phyloP scores from a whole-genome alignment of 1,140 invertebrate species.

The Ganaspis sp. region DNA sequence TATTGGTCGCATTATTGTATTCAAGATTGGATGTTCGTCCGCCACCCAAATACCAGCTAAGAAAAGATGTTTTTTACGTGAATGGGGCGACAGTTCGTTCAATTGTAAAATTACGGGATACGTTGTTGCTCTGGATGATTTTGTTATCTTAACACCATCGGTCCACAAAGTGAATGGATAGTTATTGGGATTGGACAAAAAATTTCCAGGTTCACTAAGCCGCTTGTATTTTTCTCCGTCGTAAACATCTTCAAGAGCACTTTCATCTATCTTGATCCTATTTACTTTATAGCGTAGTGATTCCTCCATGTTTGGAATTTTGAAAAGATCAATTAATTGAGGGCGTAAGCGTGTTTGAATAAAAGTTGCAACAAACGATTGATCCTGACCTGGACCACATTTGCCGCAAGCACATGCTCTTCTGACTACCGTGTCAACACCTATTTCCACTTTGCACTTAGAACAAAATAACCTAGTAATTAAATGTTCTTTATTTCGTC shows the following conservation, averaged over 20 bases:
- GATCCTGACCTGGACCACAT: conserved; percentile 34
- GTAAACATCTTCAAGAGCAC: conserved; percentile 46
- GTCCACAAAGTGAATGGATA: conserved; percentile 22
- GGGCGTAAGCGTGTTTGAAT: conserved; percentile 16
- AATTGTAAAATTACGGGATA: conserved; percentile 32
- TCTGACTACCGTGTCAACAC: no score
- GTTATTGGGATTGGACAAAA: background rate
- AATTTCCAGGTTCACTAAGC: background rate
- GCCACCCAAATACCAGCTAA: conserved; percentile 34
- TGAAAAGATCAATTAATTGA: conserved; percentile 43
- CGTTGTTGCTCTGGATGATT: background rate
- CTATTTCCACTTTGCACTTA: no score
- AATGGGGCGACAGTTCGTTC: conserved; percentile 16
- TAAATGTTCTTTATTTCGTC: no score
- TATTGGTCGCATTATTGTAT: conserved; percentile 24
- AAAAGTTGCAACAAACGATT: conserved; percentile 1
- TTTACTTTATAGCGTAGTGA: conserved; percentile 37
- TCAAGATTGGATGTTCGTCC: background rate
- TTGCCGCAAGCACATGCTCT: no score
- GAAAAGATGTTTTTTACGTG: conserved; percentile 20
- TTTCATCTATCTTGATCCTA: conserved; percentile 31
- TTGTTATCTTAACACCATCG: conserved; percentile 26
- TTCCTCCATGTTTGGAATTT: conserved; percentile 35
- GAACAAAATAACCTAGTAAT: no score
- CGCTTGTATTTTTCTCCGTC: conserved; percentile 37